Evolutionary conservation across 2,888 invertebrate species (phyloP), one percentile per base, ranked within the genome.

Genomic region (Latrodectus hesperus): DNA sequence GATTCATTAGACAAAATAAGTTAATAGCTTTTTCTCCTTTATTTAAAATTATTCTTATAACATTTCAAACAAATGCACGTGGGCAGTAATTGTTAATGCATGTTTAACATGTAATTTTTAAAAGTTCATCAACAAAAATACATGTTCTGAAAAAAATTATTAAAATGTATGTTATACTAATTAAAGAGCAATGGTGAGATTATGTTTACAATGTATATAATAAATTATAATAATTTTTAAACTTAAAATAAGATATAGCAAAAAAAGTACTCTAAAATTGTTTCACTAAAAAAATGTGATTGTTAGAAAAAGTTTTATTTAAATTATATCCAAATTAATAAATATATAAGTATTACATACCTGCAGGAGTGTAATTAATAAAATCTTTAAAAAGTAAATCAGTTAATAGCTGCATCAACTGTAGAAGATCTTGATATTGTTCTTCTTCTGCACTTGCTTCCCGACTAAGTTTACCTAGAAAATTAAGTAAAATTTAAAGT

Each of bases 341-440:
- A 51, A 2, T 5, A 38, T 38, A 60, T 14, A 10, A 9, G 1
- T 14, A 9, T 12, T 8, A 74, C 81, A 53, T 60, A 88, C 88
- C 55, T 53, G 81, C 2, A 38, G 65, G 22, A 12, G 81, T 73
- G 71, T 74, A 82, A 68, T 93, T 93, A 74, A 94, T 92, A 90
- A 94, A 93, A 90, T 94, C 93, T 91, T 94, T 94, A 53, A 93
- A 93, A 85, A 94, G 92, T 52, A 94, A 91, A 91, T 94, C 94
- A 4, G 93, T 94, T 22, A 96, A 93, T 87, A 97, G 93, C 91
- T 97, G 95, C 94, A 97, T 95, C 12, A 97, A 93, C 8, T 96
- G 93, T 79, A 95, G 94, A 90, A 97, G 94, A 91, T 97, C 97
- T 92, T 95, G 94, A 90, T 94, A 95, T 79, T 92, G 91, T 76